Base-by-base conservation (phyloP, 2,113 vertebrate genomes). In the Grantiella picta region DNA sequence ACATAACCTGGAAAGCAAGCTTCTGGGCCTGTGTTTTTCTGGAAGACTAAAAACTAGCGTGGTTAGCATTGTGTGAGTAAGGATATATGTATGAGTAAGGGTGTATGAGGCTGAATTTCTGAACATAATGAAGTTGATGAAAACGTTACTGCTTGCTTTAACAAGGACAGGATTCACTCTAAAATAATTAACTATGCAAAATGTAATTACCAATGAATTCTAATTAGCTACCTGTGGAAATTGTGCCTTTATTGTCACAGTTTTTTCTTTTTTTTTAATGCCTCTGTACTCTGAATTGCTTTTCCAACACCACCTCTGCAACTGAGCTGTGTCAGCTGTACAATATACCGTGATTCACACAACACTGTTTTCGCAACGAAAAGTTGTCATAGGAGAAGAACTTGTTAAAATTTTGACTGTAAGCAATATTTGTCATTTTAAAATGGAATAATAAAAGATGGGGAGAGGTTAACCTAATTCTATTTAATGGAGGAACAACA, bases 191-290 rank as follows among this genome's bases (percentile, higher is more conserved):
- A 86, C 88, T 68, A 57, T 66, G 76, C 47, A 94, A 90, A 94
- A 84, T 91, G 49, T 96, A 94, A 95, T 94, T 95, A 97, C 95
- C 44, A 78, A 52, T 24, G n/a, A 68, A 71, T 90, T 86, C 42
- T 84, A 89, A 92, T 94, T 82, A 91, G 44, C 61, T 91, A 59
- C 56, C 52, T 63, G 42, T 80, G 72, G 45, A 91, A 94, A 89
- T 3, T 15, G 42, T 84, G 54, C 31, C 35, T 86, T 92, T 86
- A 83, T 36, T 78, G 50, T 71, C 68, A 63, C 64, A 47, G 27
- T 29, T 89, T 88, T 83, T 56, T 33, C 24, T 15, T 22, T 64
- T 59, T 50, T 56, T 66, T 75, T 24, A 25, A n/a, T 11, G 79
- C 60, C 36, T 80, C 50, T 60, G 18, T 57, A 61, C 25, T 86